These are phyloP conservation scores for Coptodon bakossiorum DNA, from an alignment of 2,113 vertebrate species.

Conservation along the genomic window DNA sequence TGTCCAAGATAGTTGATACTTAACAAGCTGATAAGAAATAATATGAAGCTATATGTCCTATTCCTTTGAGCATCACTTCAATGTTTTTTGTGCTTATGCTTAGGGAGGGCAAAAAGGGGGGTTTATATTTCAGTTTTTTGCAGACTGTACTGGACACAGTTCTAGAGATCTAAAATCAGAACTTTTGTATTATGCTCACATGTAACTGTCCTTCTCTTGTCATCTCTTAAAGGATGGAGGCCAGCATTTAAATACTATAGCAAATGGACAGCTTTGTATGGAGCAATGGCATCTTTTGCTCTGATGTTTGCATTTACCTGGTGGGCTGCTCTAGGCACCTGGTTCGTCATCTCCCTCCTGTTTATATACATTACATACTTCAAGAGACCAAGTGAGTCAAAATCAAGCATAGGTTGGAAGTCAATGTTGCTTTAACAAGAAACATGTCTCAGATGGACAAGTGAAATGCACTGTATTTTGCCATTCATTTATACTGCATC, in stretches of 20 bases:
- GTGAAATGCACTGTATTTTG: not conserved
- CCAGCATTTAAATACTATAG: conserved; percentile 70
- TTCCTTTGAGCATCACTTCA: not conserved
- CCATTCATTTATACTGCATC: not conserved
- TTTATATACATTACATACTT: conserved; percentile 62
- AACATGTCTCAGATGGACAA: rapidly evolving
- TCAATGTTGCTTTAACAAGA: not conserved
- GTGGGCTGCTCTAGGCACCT: conserved; percentile 67
- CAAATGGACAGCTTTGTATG: conserved; percentile 69
- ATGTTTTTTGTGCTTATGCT: not conserved
- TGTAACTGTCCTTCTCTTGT: rapidly evolving
- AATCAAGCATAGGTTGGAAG: not conserved
- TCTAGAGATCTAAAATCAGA: rapidly evolving
- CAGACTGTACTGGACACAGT: not conserved
- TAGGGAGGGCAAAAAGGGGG: not conserved
- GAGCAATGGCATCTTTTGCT: conserved; percentile 60
- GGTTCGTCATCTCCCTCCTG: conserved; percentile 64
- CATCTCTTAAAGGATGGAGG: conserved; percentile 61
- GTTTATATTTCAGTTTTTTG: not conserved
- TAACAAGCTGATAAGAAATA: not conserved
- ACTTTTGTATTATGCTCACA: not conserved
- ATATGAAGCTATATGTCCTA: not conserved
- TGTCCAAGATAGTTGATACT: not conserved
- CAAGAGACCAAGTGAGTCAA: conserved; percentile 66
- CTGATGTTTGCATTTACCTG: conserved; percentile 77